Conservation (phyloP, 2,797 vertebrate species). For the Cynodonichthys magdalenae region DNA sequence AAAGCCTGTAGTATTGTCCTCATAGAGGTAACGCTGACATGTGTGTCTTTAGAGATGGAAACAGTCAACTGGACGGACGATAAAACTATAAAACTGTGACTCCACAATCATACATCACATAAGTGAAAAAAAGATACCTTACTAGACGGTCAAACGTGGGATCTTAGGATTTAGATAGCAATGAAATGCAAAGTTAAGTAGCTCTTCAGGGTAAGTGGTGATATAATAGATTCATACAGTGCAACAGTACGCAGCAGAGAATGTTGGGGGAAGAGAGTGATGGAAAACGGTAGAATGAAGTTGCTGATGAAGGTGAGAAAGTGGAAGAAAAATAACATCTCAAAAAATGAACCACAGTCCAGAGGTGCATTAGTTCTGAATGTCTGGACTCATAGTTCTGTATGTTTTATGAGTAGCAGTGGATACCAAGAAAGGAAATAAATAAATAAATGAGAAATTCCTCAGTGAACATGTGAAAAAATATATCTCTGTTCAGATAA, state of each 20-base stretch:
- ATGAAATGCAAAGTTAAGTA: slow-evolving; percentile 11
- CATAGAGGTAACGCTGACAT: not conserved
- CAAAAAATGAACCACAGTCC: not conserved
- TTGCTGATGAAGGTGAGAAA: not conserved
- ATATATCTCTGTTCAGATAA: not conserved
- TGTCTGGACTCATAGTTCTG: not conserved
- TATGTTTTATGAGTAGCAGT: not conserved
- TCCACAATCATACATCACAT: not conserved
- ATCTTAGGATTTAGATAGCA: not conserved
- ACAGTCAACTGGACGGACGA: not conserved
- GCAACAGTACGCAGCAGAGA: not conserved
- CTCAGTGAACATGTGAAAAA: not conserved
- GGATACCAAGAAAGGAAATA: not conserved
- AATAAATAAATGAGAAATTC: not conserved
- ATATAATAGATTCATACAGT: not conserved
- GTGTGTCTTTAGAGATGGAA: not conserved
- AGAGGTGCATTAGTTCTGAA: not conserved
- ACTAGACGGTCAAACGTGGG: not conserved
- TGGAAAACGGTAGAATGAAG: not conserved
- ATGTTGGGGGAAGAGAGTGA: not conserved
- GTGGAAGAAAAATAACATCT: not conserved
- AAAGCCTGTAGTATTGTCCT: not conserved
- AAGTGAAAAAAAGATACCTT: not conserved
- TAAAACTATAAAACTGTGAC: not conserved
- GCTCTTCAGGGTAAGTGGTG: slow-evolving; percentile 4